Evolutionary conservation across 1,140 invertebrate species (phyloP).

Genomic region (Battus philenor): DNA sequence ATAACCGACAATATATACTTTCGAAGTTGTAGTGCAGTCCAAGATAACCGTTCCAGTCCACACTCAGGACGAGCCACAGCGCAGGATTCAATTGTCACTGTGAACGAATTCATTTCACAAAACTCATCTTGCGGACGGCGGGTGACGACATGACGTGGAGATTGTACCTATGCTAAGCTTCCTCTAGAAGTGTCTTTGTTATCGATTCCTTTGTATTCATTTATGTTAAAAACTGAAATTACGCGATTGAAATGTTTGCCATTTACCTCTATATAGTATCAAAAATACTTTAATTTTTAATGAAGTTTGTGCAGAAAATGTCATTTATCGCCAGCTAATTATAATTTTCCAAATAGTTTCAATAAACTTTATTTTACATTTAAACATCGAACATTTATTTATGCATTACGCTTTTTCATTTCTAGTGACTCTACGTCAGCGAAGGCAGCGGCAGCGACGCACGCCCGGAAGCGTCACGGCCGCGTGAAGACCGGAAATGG

Average conservation of each 20-base stretch:
- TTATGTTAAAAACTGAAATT: no score
- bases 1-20: conserved; percentile 31
- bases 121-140: conserved; percentile 64
- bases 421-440: conserved; percentile 36
- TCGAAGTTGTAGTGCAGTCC: conserved; percentile 28
- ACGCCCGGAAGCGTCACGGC: conserved; percentile 73
- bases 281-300: no score
- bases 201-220: no score
- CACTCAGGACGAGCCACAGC: conserved; percentile 18
- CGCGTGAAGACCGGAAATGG: conserved; percentile 76
- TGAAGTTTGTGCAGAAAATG: no score
- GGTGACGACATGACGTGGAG: conserved; percentile 38
- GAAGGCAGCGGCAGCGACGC: conserved; percentile 58
- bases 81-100: conserved; percentile 58
- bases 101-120: conserved; percentile 70
- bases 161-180: conserved; percentile 17
- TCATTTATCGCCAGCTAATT: no score
- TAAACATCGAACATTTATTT: no score
- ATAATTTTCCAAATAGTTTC: no score
- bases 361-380: no score
- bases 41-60: conserved; percentile 39
- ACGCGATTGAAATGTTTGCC: no score
- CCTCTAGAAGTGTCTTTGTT: conserved; percentile 27
- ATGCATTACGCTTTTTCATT: conserved; percentile 23
- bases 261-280: no score